Evolutionary conservation across 1,140 invertebrate genomes (phyloP).

Genomic region (Bombus picipes): DNA sequence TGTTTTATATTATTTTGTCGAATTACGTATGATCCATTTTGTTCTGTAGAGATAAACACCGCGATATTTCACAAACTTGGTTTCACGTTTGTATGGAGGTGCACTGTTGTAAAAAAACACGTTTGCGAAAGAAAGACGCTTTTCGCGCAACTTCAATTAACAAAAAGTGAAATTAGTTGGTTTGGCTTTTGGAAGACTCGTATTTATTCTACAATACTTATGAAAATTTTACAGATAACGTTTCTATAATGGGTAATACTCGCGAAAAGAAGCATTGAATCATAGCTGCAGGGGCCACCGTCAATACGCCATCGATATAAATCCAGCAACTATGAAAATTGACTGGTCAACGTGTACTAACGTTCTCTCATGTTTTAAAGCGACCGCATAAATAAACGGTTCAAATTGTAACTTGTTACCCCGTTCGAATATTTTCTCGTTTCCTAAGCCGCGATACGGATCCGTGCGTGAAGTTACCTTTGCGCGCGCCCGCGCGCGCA

Average conservation of each 20-base stretch:
- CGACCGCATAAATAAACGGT: constrained; percentile 17
- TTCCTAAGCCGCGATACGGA: background rate
- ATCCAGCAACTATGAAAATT: background rate
- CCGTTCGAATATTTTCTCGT: background rate
- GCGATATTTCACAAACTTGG: too few relatives aligned
- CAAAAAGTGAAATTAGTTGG: too few relatives aligned
- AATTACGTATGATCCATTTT: too few relatives aligned
- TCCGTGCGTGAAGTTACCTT: background rate
- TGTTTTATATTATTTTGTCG: too few relatives aligned
- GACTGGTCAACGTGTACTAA: constrained; percentile 4
- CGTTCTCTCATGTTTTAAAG: background rate
- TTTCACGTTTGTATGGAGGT: too few relatives aligned
- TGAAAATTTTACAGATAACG: background rate
- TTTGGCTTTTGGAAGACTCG: too few relatives aligned
- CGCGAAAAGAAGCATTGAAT: background rate
- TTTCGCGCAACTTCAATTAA: too few relatives aligned
- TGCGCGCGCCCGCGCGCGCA: fast-evolving
- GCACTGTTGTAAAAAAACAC: too few relatives aligned
- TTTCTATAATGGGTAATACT: too few relatives aligned
- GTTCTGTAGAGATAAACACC: too few relatives aligned
- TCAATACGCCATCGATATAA: constrained; percentile 9
- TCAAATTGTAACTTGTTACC: constrained; percentile 4
- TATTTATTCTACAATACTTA: background rate
- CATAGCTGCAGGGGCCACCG: background rate
- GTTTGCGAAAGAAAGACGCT: too few relatives aligned